These are phyloP conservation scores for Liparis tanakae DNA, from an alignment of 2,797 vertebrate species.

Conservation along the genomic window DNA sequence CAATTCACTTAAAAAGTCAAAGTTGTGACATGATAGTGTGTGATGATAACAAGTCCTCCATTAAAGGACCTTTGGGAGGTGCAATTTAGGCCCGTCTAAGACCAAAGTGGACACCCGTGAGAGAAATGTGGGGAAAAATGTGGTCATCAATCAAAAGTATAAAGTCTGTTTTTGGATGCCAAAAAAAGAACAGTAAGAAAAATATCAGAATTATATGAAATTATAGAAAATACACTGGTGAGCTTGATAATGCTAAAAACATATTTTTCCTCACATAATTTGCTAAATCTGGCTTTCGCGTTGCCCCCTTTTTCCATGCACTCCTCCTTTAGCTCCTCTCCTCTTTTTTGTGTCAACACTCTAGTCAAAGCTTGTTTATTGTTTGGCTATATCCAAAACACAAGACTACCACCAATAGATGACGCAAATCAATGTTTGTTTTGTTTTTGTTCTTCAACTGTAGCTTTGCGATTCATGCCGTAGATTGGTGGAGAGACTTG, in stretches of 20 bases:
- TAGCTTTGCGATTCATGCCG: neutral
- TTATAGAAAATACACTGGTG: neutral
- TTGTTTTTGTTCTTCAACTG: too few relatives aligned
- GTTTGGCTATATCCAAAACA: constrained; percentile 8
- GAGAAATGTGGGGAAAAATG: neutral
- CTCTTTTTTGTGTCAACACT: neutral
- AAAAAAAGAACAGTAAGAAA: too few relatives aligned
- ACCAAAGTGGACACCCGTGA: neutral
- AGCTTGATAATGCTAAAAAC: neutral
- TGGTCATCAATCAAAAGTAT: neutral
- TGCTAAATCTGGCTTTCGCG: neutral
- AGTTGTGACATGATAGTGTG: constrained; percentile 11
- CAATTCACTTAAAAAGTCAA: constrained; percentile 18
- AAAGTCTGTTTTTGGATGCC: too few relatives aligned
- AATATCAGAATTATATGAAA: neutral
- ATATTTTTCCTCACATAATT: neutral
- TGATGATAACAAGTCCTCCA: neutral
- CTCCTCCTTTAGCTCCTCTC: neutral
- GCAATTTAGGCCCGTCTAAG: neutral
- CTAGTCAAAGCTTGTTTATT: neutral
- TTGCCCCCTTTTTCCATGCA: neutral
- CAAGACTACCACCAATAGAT: neutral
- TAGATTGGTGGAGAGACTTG: neutral
- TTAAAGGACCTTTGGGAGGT: neutral
- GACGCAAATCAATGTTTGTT: neutral